Evolutionary conservation across 1,140 invertebrate genomes (phyloP).

Genomic region (Galleria mellonella): DNA sequence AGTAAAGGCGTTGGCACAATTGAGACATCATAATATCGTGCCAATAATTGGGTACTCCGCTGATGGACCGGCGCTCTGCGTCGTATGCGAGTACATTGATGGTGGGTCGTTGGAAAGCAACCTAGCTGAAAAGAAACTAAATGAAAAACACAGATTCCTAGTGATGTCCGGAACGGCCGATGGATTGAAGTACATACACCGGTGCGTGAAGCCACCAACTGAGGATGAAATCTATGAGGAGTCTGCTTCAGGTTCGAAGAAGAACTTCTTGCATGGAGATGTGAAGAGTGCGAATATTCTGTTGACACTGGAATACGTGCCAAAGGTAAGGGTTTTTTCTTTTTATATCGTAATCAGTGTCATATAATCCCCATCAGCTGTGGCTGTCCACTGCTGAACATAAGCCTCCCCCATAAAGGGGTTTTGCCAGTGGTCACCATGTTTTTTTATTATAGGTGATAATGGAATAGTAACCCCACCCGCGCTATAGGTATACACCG

Average conservation of each 20-base stretch:
- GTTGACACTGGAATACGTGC: constrained; percentile 76
- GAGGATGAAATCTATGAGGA: not conserved
- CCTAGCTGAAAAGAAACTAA: constrained; percentile 63
- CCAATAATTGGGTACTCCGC: constrained; percentile 79
- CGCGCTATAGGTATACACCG: no score
- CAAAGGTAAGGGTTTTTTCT: constrained; percentile 74
- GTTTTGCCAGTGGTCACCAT: no score
- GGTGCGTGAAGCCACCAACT: constrained; percentile 23
- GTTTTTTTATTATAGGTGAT: no score
- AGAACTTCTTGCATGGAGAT: constrained; percentile 79
- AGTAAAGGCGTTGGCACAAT: constrained; percentile 76
- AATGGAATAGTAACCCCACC: no score
- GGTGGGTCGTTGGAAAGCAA: constrained; percentile 81
- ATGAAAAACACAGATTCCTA: constrained; percentile 72
- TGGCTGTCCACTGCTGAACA: no score
- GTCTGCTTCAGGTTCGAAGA: constrained; percentile 23
- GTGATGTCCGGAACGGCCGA: constrained; percentile 78
- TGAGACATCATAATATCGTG: constrained; percentile 80
- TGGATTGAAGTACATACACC: constrained; percentile 80
- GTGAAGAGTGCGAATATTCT: constrained; percentile 87
- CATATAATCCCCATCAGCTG: no score
- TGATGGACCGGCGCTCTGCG: constrained; percentile 77
- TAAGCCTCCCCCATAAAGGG: no score
- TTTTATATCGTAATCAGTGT: no score
- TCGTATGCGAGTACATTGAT: constrained; percentile 81